Conservation (phyloP, 2,888 invertebrate genomes). For the Syritta pipiens region DNA sequence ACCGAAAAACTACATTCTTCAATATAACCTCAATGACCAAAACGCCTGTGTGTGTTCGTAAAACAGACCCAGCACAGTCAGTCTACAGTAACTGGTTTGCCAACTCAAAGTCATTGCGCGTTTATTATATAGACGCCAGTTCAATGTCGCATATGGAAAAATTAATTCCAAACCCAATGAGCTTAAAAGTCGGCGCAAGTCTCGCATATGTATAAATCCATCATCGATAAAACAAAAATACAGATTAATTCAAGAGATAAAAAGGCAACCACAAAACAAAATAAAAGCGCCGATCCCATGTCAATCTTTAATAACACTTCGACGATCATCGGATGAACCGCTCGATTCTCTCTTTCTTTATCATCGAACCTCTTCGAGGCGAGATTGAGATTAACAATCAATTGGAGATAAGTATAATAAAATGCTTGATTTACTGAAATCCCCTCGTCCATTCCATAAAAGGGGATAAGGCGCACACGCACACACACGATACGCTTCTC, state of each 20-base stretch:
- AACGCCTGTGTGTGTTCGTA: no score
- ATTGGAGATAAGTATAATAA: conserved; percentile 13
- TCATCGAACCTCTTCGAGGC: background rate
- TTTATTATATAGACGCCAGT: no score
- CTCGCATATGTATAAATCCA: no score
- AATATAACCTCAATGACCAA: no score
- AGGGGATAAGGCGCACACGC: background rate
- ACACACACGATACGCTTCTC: background rate
- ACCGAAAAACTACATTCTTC: no score
- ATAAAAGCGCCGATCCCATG: conserved; percentile 12
- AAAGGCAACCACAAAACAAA: background rate
- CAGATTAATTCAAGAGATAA: background rate
- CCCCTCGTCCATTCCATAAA: background rate
- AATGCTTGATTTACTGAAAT: conserved; percentile 37
- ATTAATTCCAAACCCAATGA: no score
- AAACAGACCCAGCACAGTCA: no score
- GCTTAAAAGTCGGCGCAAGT: no score
- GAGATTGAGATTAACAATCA: conserved; percentile 23
- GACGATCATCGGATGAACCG: conserved; percentile 1
- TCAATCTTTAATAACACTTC: conserved; percentile 36
- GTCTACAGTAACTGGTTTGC: no score
- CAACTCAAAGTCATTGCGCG: no score
- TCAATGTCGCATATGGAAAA: no score
- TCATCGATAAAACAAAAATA: no score
- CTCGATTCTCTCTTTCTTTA: background rate